These are phyloP conservation scores for Myocastor coypus DNA, from an alignment of 2,113 vertebrate species.

Conservation along the genomic window DNA sequence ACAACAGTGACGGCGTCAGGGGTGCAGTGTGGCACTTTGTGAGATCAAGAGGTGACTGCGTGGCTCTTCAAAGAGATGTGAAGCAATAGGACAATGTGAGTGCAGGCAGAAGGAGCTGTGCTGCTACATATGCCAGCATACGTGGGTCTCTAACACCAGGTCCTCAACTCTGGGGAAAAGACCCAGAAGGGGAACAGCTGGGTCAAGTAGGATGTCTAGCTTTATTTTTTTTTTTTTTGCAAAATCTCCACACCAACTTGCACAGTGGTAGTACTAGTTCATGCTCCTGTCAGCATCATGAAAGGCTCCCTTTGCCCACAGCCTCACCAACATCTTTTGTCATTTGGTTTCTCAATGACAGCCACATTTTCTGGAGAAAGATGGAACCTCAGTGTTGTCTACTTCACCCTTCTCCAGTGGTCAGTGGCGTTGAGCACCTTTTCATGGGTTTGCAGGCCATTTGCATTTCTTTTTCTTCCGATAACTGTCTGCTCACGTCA, in stretches of 20 bases:
- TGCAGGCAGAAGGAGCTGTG: fast-evolving
- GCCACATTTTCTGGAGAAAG: background rate
- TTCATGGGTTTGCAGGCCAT: background rate
- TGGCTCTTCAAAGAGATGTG: background rate
- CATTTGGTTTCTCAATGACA: background rate
- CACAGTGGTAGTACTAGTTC: background rate
- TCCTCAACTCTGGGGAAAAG: background rate
- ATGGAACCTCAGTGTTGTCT: background rate
- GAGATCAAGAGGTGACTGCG: no score
- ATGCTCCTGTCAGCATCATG: background rate
- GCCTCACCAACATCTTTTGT: background rate
- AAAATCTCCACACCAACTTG: background rate
- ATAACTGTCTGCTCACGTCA: background rate
- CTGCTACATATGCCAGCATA: background rate
- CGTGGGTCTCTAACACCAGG: background rate
- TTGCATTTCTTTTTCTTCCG: background rate
- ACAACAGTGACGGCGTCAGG: no score
- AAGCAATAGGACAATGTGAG: background rate
- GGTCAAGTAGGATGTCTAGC: background rate
- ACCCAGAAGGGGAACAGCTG: background rate
- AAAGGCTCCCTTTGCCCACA: background rate
- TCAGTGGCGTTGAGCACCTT: background rate
- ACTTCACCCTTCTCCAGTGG: background rate
- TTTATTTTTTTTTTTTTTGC: background rate
- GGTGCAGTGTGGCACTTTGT: fast-evolving